These are phyloP conservation scores for Elachura formosa DNA, from an alignment of 2,113 vertebrate species.

Conservation along the genomic window DNA sequence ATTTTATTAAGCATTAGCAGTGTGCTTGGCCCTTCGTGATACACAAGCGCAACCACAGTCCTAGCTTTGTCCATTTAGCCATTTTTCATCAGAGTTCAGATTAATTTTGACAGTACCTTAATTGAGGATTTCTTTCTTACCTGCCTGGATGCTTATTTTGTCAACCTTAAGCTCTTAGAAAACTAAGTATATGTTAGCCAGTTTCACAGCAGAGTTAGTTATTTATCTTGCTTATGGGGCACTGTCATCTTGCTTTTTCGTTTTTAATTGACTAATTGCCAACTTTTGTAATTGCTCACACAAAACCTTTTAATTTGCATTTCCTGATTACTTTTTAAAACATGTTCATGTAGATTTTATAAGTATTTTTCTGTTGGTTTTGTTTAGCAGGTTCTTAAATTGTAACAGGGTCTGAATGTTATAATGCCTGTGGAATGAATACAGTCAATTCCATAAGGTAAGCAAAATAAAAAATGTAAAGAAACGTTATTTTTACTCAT, in stretches of 20 bases:
- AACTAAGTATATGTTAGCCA: constrained; percentile 34
- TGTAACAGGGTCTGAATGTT: not conserved
- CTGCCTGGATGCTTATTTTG: constrained; percentile 33
- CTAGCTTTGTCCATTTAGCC: constrained; percentile 7
- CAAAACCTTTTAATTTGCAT: not conserved
- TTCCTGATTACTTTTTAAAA: not conserved
- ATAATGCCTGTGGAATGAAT: not conserved
- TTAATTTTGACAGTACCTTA: constrained; percentile 47
- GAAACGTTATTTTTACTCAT: not conserved
- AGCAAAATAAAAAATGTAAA: not conserved
- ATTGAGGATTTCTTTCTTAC: constrained; percentile 38
- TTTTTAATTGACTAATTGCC: not conserved
- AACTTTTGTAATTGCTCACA: not conserved
- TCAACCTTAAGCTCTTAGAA: constrained; percentile 38
- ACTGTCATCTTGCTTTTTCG: not conserved
- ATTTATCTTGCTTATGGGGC: constrained; percentile 46
- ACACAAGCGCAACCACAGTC: not conserved
- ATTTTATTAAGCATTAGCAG: not conserved
- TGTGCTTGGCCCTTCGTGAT: not conserved
- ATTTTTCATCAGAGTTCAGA: constrained; percentile 30
- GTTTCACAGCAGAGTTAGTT: constrained; percentile 7
- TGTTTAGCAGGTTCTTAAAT: not conserved
- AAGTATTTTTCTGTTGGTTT: not conserved
- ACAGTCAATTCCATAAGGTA: not conserved
- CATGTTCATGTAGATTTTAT: not conserved